phyloP scores from a whole-genome alignment of 2,888 invertebrate species.

The Caenorhabditis afra region DNA sequence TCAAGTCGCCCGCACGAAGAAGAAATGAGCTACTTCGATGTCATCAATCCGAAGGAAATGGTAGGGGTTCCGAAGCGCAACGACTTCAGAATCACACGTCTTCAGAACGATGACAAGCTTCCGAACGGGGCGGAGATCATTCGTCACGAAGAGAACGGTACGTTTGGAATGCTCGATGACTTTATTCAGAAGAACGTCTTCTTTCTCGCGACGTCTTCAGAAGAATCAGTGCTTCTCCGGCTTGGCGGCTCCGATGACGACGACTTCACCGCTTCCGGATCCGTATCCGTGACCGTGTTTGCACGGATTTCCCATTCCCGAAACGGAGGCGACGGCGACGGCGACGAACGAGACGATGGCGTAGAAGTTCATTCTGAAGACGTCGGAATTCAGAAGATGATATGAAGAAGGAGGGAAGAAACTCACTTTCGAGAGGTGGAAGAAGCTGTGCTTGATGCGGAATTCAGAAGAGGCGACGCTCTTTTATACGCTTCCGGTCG shows the following conservation, averaged over 20 bases:
- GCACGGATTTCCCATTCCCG: neutral
- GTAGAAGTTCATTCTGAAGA: neutral
- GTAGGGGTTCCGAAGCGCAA: slow-evolving; percentile 1
- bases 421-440: neutral
- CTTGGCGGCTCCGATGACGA: slow-evolving; percentile 1
- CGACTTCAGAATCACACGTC: too few species aligned
- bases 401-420: too few species aligned
- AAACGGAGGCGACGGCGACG: neutral
- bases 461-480: too few species aligned
- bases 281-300: neutral
- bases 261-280: neutral
- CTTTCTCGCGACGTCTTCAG: too few species aligned
- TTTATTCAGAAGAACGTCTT: neutral
- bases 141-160: slow-evolving; percentile 50
- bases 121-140: slow-evolving; percentile 49
- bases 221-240: slow-evolving; percentile 1
- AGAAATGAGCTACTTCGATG: slow-evolving; percentile 12
- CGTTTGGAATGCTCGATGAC: too few species aligned
- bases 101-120: slow-evolving; percentile 43
- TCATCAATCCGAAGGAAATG: slow-evolving; percentile 42
- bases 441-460: neutral
- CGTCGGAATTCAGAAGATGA: neutral
- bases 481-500: neutral
- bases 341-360: neutral
- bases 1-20: neutral